These are phyloP conservation scores for Esox lucius DNA, from an alignment of 2,797 vertebrate species.

Conservation along the genomic window DNA sequence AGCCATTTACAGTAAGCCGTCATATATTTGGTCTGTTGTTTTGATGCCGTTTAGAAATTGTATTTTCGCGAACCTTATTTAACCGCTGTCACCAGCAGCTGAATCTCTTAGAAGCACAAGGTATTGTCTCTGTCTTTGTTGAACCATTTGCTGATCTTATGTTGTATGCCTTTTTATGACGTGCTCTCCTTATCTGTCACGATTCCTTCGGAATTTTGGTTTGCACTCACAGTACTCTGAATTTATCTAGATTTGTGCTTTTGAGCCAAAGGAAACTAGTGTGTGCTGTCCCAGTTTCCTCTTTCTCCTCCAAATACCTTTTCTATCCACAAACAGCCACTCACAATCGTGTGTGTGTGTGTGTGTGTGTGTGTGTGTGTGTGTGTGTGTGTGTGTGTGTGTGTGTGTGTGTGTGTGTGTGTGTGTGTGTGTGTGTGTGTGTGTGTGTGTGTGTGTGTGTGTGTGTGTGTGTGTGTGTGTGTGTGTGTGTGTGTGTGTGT, in stretches of 20 bases:
- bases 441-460: slow-evolving; percentile 7
- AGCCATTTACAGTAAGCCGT: background rate
- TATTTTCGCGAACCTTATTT: background rate
- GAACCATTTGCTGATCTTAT: background rate
- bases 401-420: background rate
- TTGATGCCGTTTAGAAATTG: background rate
- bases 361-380: background rate
- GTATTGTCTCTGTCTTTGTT: background rate
- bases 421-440: background rate
- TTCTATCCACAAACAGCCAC: slow-evolving; percentile 4
- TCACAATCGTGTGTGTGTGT: slow-evolving; percentile 8
- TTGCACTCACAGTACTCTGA: background rate
- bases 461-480: background rate
- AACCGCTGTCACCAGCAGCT: background rate
- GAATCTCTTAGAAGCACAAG: background rate
- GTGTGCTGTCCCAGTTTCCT: background rate
- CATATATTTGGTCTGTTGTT: background rate
- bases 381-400: slow-evolving; percentile 7
- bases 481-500: background rate
- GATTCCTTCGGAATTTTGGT: background rate
- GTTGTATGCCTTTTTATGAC: background rate
- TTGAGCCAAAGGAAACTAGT: background rate
- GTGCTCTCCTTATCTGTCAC: background rate
- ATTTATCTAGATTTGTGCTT: background rate
- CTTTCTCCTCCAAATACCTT: background rate